Base-by-base conservation (phyloP, 1,140 invertebrate genomes). In the Aphis gossypii region DNA sequence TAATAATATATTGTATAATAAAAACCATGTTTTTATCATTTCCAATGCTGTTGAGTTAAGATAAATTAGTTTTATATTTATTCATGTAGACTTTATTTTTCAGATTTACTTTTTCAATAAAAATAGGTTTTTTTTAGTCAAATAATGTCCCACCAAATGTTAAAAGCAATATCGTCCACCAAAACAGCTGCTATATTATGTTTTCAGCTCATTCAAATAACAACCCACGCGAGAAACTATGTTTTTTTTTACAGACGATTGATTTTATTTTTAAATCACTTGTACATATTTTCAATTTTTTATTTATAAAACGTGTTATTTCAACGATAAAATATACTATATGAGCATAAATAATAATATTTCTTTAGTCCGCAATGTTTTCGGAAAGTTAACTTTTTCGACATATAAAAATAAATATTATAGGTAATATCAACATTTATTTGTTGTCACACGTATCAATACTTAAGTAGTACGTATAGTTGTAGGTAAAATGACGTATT, bases 241-340 rank as follows among this genome's bases (percentile, higher is more conserved):
- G 30, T 60, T 90, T 60, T 89, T 90, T 46, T 90, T 90, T 60
- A 68, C 89, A 44, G 38, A 46, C 25, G 38, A 44, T 90, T 68
- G 89, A 68, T 41, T 90, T 68, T 90, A 35, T 89, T 88, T 89
- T 89, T 89, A 38, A 68, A 54, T 25, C 46, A 8, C 44, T 90
- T 90, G 25, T 44, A 20, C 68, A 44, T 30, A 44, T 44, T 90
- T 5, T 90, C 20, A 23, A 68, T 90, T 90, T 68, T 20, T 90
- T 60, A 11, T 46, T 44, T 56, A 44, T 56, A 25, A 60, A 90
- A 25, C 30, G 38, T 68, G 54, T 44, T 90, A 20, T 90, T 90
- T 46, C 38, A 90, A 90, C 35, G 44, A 68, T 56, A 54, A 25
- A 38, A 38, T 41, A 23, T 56, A 89, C 21, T 54, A 21, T 54